Conservation (phyloP, 2,113 vertebrate genomes). For the Hippopotamus amphibius region DNA sequence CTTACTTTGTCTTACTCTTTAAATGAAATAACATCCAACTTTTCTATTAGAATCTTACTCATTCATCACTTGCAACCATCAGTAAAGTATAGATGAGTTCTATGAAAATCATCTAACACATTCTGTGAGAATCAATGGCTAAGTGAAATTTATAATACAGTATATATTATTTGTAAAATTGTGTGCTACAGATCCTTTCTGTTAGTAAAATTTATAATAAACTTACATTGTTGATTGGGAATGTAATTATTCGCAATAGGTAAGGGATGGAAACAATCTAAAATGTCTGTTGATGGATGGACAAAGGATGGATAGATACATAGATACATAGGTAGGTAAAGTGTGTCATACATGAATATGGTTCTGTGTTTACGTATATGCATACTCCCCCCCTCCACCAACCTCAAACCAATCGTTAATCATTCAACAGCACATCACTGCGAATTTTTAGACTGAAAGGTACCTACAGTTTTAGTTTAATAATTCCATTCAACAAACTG, state of each 20-base stretch:
- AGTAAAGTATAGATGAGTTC: neutral
- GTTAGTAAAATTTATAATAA: neutral
- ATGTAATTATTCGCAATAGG: neutral
- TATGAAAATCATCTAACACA: neutral
- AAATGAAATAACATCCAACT: neutral
- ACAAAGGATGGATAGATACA: neutral
- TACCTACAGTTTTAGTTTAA: neutral
- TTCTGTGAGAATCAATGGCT: neutral
- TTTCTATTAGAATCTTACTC: neutral
- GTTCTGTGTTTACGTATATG: neutral
- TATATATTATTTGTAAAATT: neutral
- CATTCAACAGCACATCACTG: neutral
- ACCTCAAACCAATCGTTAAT: neutral
- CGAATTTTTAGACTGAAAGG: neutral
- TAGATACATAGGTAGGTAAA: no score
- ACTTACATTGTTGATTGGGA: neutral
- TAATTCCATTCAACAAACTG: neutral
- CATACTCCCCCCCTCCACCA: no score
- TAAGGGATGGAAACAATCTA: neutral
- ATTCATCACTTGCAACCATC: neutral
- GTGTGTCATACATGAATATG: neutral
- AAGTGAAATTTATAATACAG: neutral
- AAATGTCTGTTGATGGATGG: neutral
- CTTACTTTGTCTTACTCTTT: neutral
- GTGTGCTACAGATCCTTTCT: neutral